phyloP scores from a whole-genome alignment of 2,113 vertebrate species.

The Gadus chalcogrammus region DNA sequence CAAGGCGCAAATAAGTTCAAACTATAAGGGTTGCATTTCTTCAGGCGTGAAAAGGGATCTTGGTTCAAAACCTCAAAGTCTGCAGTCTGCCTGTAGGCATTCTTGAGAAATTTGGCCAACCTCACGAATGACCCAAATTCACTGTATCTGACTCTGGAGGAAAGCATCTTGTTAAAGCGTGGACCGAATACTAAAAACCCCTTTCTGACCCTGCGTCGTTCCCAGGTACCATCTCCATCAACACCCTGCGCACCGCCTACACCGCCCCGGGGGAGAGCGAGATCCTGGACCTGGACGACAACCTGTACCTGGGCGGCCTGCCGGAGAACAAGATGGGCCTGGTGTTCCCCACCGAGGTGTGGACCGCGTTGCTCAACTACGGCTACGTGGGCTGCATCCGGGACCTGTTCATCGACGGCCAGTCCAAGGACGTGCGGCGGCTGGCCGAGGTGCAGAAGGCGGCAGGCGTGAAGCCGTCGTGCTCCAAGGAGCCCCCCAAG shows the following conservation, averaged over 20 bases:
- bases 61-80: neutral
- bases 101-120: no score
- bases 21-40: slow-evolving; percentile 20
- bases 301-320: slow-evolving; percentile 91
- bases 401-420: slow-evolving; percentile 96
- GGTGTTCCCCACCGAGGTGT: slow-evolving; percentile 94
- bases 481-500: slow-evolving; percentile 90
- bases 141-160: neutral
- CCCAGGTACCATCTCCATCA: slow-evolving; percentile 94
- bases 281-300: slow-evolving; percentile 95
- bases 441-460: slow-evolving; percentile 94
- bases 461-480: slow-evolving; percentile 94
- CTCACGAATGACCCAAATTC: neutral
- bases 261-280: slow-evolving; percentile 96
- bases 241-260: slow-evolving; percentile 90
- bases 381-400: slow-evolving; percentile 98
- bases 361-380: slow-evolving; percentile 97
- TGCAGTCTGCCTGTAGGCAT: slow-evolving; percentile 1
- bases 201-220: neutral
- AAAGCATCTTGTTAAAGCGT: neutral
- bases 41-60: neutral
- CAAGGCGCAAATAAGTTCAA: no score
- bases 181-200: neutral
- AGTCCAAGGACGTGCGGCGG: slow-evolving; percentile 94
- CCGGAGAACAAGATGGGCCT: slow-evolving; percentile 93